A percentile compares a stretch with the other conserved stretches of the same genome.
Conservation (phyloP, 1,140 invertebrate species). For the Drosophila willistoni region DNA sequence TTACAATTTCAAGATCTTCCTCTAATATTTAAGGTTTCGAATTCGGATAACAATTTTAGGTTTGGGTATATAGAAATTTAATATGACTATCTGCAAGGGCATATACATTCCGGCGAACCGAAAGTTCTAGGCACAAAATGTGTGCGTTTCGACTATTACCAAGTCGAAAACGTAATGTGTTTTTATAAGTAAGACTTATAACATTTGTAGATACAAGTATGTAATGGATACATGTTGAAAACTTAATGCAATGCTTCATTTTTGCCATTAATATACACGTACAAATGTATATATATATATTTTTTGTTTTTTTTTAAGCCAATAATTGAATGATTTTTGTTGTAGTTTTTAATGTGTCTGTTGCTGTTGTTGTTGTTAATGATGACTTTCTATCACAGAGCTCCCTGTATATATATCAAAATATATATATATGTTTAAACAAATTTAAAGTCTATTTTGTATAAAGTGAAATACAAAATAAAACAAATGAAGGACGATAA, state of each 20-base stretch:
- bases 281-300: constrained; percentile 13
- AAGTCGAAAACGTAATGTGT: constrained; percentile 3
- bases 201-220: constrained; percentile 8
- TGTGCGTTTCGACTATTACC: background rate
- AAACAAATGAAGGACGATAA: constrained; percentile 52
- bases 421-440: constrained; percentile 31
- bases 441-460: constrained; percentile 35
- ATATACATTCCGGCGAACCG: background rate
- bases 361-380: constrained; percentile 54
- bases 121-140: background rate
- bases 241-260: constrained; percentile 29
- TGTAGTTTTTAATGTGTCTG: constrained; percentile 43
- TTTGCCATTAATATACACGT: constrained; percentile 3
- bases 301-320: constrained; percentile 29
- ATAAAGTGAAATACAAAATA: constrained; percentile 50
- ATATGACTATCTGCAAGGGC: constrained; percentile 14
- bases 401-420: constrained; percentile 70
- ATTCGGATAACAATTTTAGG: too few relatives aligned
- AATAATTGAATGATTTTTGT: constrained; percentile 58
- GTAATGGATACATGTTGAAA: constrained; percentile 10
- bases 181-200: background rate
- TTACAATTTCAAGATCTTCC: too few relatives aligned
- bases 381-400: constrained; percentile 69
- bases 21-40: too few relatives aligned
- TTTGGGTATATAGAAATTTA: background rate